Base-by-base conservation (phyloP, 1,140 invertebrate species). In the Drosophila chauvacae region DNA sequence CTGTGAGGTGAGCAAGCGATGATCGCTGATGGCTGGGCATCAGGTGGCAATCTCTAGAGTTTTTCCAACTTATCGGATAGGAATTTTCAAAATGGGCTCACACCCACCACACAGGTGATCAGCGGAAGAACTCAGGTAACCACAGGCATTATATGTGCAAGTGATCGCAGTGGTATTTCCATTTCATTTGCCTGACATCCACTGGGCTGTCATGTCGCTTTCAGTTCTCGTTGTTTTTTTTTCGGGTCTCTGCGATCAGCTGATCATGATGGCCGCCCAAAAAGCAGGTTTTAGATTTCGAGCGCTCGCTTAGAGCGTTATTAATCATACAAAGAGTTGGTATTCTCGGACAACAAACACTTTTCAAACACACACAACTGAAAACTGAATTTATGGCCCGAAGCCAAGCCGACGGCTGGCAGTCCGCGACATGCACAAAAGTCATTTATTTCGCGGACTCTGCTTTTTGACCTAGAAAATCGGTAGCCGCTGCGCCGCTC, bases 231-330 rank as follows among this genome's bases (percentile, higher is more conserved):
- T 51, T 30, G 7, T 70, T 56, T 28, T 45, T 56, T 35, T 50
- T 65, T 62, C 45, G 45, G 42, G 26, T 53, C 42, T 56, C 62
- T 20, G 50, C 63, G 74, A 88, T 79, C 85, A 90, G 85, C 85
- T 90, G 85, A 77, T 77, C 85, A 90, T 90, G 81, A 90, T 90
- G 85, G 86, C 86, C 86, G 85, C 84, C 61, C 53, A 55, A 50
- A 90, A 88, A 90, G 78, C 85, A 90, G 85, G 85, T 90, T 90
- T 90, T 51, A 4, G n/a, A 26, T 16, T 16, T 66, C 28, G 16
- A 50, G 42, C 58, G 16, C 11, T 35, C 33, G 33, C 33, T 35
- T 35, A 35, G 42, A 55, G 45, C 69, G 45, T 80, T 84, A 90
- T 90, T 88, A 85, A 81, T 85, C 86, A 90, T 81, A 77, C 33